A percentile compares a stretch with the other conserved stretches of the same genome.
Conservation (phyloP, 2,113 vertebrate genomes). For the Pongo pygmaeus region DNA sequence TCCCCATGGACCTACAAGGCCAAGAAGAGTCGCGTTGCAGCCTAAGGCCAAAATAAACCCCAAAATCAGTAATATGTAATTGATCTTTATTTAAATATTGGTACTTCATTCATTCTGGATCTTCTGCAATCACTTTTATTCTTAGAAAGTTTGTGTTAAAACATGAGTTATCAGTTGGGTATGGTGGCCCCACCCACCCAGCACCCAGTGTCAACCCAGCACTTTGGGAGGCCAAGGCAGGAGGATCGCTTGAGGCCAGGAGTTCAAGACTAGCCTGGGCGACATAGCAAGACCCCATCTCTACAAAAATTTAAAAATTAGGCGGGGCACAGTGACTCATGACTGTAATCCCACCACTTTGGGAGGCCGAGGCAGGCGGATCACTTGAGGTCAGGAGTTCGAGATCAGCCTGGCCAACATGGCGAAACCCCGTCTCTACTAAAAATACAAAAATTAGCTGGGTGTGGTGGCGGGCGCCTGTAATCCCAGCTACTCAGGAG, state of each 20-base stretch:
- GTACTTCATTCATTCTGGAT: background rate
- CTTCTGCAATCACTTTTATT: background rate
- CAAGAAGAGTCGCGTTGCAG: background rate
- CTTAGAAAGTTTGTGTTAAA: background rate
- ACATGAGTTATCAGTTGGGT: no score
- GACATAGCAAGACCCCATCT: background rate
- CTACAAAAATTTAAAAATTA: background rate
- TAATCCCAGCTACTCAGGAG: background rate
- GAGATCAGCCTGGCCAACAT: no score
- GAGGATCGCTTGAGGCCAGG: background rate
- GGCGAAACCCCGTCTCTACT: no score
- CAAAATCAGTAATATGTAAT: background rate
- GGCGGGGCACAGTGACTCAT: fast-evolving
- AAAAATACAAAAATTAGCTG: no score
- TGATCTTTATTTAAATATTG: background rate
- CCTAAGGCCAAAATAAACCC: background rate
- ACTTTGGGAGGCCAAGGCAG: background rate
- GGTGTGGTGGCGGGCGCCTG: fast-evolving
- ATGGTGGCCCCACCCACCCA: no score
- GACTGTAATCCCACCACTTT: background rate
- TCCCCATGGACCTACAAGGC: background rate
- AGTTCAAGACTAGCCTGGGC: background rate
- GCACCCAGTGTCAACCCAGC: background rate
- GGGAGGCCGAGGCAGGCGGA: no score
- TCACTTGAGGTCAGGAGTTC: no score